phyloP scores from a whole-genome alignment of 2,797 vertebrate genomes.

The Botia almorhae region DNA sequence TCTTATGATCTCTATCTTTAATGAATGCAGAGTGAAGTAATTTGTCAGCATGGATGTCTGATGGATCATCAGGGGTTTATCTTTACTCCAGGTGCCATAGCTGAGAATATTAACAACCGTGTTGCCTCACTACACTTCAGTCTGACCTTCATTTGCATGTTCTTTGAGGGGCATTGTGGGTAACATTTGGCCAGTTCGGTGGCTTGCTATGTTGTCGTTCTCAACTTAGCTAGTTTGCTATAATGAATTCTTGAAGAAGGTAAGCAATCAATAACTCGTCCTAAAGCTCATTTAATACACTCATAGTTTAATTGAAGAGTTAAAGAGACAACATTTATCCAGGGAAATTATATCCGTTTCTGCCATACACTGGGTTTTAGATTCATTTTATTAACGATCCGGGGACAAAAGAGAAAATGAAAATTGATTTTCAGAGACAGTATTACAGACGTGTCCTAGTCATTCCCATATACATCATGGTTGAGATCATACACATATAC shows the following conservation, averaged over 20 bases:
- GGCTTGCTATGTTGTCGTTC: conserved; percentile 39
- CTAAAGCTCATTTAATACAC: conserved; percentile 75
- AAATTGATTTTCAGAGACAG: conserved; percentile 54
- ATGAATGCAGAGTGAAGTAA: conserved; percentile 50
- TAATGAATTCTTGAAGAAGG: conserved; percentile 59
- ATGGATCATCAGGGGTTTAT: conserved; percentile 45
- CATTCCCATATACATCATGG: background rate
- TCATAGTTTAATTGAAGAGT: conserved; percentile 71
- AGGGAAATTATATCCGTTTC: conserved; percentile 48
- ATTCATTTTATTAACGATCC: conserved; percentile 46
- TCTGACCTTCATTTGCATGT: conserved; percentile 36
- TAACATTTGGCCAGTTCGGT: conserved; percentile 8
- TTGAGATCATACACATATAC: conserved; percentile 11
- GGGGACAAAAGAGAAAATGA: conserved; percentile 50
- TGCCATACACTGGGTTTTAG: conserved; percentile 30
- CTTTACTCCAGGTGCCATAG: conserved; percentile 21
- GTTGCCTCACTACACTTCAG: conserved; percentile 18
- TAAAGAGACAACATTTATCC: conserved; percentile 55
- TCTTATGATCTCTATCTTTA: conserved; percentile 50
- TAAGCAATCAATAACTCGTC: conserved; percentile 79
- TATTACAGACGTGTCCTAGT: conserved; percentile 27
- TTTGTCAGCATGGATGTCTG: conserved; percentile 49
- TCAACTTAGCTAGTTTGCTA: conserved; percentile 39
- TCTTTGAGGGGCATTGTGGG: conserved; percentile 24
- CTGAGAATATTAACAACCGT: conserved; percentile 51